Percentiles rank a stretch among this genome's conserved stretches.
These are phyloP conservation scores for Rhinogobius similis DNA, from an alignment of 2,113 vertebrate genomes.

Conservation along the genomic window DNA sequence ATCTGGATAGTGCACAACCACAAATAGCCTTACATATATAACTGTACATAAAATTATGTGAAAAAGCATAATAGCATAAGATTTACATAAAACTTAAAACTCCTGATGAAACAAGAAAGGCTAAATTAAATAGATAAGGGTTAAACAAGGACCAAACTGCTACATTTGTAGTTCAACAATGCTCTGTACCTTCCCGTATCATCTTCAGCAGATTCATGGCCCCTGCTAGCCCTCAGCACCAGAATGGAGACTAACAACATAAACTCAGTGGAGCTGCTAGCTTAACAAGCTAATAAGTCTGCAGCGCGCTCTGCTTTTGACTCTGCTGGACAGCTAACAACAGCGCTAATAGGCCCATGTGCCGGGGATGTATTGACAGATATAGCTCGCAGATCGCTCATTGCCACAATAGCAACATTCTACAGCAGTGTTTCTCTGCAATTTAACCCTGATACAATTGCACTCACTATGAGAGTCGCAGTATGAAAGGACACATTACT, in stretches of 20 bases:
- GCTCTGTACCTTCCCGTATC: neutral
- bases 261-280: neutral
- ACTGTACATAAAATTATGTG: too few relatives aligned
- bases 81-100: too few relatives aligned
- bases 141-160: neutral
- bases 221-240: neutral
- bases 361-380: neutral
- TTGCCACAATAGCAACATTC: neutral
- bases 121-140: too few relatives aligned
- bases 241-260: neutral
- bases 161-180: neutral
- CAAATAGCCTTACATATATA: too few relatives aligned
- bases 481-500: neutral
- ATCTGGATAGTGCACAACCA: too few relatives aligned
- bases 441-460: neutral
- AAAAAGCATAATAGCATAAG: too few relatives aligned
- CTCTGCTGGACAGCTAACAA: neutral
- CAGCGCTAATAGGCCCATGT: neutral
- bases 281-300: constrained; percentile 5
- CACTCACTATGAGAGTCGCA: neutral
- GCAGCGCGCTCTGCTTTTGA: neutral
- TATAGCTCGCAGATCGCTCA: neutral
- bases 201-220: neutral
- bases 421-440: neutral
- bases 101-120: too few relatives aligned